phyloP scores from a whole-genome alignment of 2,113 vertebrate genomes.

The Tylochromis polylepis region DNA sequence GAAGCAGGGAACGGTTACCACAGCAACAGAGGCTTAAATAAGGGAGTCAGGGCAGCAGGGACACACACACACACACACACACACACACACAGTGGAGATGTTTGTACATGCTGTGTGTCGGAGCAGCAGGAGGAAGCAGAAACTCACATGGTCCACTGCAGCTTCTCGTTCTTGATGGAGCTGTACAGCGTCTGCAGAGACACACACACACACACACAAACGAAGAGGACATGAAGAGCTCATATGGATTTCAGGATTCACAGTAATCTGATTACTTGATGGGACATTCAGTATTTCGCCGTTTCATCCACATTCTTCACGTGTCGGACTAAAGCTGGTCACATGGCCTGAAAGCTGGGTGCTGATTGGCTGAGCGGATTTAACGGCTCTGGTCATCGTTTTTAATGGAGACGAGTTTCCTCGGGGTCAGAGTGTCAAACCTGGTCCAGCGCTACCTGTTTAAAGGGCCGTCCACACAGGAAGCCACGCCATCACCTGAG shows the following conservation, averaged over 20 bases:
- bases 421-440: background rate
- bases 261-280: background rate
- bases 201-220: background rate
- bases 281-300: background rate
- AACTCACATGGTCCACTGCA: conserved; percentile 98
- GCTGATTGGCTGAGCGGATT: background rate
- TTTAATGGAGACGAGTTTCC: background rate
- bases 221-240: background rate
- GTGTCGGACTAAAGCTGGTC: background rate
- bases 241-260: background rate
- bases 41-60: conserved; percentile 4
- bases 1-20: conserved; percentile 58
- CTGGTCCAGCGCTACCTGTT: background rate
- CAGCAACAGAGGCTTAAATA: conserved; percentile 64
- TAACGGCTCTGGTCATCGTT: background rate
- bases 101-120: background rate
- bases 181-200: conserved; percentile 84
- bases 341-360: background rate
- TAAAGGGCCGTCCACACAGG: background rate
- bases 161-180: conserved; percentile 96
- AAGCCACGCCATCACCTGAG: background rate
- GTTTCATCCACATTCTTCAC: background rate
- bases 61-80: background rate
- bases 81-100: background rate
- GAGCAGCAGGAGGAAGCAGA: background rate